Conservation (phyloP, 2,888 invertebrate genomes). For the Galerucella calmariensis region DNA sequence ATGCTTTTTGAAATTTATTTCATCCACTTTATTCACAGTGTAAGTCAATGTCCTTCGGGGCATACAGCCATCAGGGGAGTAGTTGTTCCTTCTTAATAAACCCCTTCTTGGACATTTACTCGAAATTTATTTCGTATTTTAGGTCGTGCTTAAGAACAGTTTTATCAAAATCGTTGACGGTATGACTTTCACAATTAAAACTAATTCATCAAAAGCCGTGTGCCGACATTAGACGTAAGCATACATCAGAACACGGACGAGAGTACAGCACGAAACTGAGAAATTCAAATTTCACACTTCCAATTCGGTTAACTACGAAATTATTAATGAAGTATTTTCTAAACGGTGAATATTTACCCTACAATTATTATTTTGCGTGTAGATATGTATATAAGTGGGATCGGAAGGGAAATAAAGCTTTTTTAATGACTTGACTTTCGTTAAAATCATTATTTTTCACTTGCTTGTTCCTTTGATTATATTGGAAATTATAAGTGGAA, state of each 20-base stretch:
- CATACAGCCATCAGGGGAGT: too few relatives aligned
- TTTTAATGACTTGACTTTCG: too few relatives aligned
- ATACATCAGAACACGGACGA: neutral
- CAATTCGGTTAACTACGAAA: conserved; percentile 1
- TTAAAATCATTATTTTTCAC: too few relatives aligned
- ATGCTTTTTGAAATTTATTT: too few relatives aligned
- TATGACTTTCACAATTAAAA: conserved; percentile 5
- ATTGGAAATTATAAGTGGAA: too few relatives aligned
- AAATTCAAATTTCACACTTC: conserved; percentile 16
- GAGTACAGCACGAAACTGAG: neutral
- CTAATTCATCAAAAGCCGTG: conserved; percentile 1
- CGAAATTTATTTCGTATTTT: neutral
- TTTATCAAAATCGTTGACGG: neutral
- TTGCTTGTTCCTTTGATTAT: too few relatives aligned
- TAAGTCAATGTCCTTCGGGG: too few relatives aligned
- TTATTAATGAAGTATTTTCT: conserved; percentile 9
- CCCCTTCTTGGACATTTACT: too few relatives aligned
- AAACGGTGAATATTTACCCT: neutral
- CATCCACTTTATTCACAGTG: too few relatives aligned
- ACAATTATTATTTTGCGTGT: conserved; percentile 17
- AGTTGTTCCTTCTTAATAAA: too few relatives aligned
- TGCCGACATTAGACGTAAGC: conserved; percentile 7
- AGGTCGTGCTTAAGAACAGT: neutral
- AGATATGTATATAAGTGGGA: neutral
- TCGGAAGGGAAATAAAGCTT: too few relatives aligned